Evolutionary conservation across 2,113 vertebrate species (phyloP).

Genomic region (Rhadina sibilatrix): DNA sequence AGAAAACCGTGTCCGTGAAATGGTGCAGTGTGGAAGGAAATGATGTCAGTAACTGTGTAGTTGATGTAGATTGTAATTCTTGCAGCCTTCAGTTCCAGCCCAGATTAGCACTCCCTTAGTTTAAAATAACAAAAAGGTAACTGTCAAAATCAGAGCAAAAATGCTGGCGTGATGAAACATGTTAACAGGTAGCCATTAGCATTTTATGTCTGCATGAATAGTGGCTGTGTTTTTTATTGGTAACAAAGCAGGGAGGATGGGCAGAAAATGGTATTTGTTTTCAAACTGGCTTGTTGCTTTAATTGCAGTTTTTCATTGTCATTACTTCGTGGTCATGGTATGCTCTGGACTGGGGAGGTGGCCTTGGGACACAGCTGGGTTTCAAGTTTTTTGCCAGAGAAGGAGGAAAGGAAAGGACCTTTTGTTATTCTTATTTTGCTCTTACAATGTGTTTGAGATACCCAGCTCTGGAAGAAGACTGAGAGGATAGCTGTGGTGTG

Average conservation of each 20-base stretch:
- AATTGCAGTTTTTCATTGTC: conserved; percentile 53
- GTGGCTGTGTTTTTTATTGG: conserved; percentile 75
- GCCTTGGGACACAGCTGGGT: neutral
- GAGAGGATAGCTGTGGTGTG: neutral
- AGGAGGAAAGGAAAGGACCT: neutral
- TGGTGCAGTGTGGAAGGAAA: conserved; percentile 33
- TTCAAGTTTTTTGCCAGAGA: neutral
- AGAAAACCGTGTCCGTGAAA: conserved; percentile 20
- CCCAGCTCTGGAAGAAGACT: neutral
- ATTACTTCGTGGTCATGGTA: neutral
- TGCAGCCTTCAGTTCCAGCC: conserved; percentile 60
- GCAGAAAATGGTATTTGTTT: conserved; percentile 62
- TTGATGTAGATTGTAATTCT: conserved; percentile 48
- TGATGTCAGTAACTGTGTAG: conserved; percentile 40
- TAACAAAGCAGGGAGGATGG: conserved; percentile 60
- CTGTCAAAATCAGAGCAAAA: conserved; percentile 69
- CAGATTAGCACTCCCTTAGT: conserved; percentile 59
- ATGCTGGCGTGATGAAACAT: conserved; percentile 72
- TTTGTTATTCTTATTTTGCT: neutral
- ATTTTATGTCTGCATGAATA: conserved; percentile 75
- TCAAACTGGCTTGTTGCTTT: conserved; percentile 61
- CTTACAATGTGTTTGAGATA: neutral
- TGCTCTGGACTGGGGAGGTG: neutral
- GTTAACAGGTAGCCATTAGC: conserved; percentile 78
- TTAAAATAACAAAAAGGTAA: conserved; percentile 70